Evolutionary conservation across 2,797 vertebrate species (phyloP), one percentile per base, ranked within the genome.

Genomic region (Rhynchotus rufescens): DNA sequence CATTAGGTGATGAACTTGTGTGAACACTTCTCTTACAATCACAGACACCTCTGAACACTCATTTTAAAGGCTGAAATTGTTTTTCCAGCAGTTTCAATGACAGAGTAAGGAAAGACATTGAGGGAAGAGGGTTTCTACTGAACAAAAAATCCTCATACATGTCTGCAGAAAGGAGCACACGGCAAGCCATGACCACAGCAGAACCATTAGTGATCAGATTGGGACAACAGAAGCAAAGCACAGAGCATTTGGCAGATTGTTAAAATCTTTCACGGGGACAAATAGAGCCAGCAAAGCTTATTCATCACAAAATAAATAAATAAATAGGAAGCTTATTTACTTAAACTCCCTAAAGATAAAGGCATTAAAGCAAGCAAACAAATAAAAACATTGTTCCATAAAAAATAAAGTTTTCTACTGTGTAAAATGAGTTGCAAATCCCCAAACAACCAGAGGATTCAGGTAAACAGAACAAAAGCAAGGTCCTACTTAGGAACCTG

Each of bases 391-490:
- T 16, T 42, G 36, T 32, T 72, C 30, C 62, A 34, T 52, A 25
- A 78, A 64, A 52, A 32, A 72, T 6, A 59, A 11, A 78, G 45
- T 65, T 88, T 77, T 89, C 20, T 34, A 22, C 30, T 49, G 49
- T 51, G 61, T 36, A 61, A 86, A 91, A 89, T 32, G 36, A 84
- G 38, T 49, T 84, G 36, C 66, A 94, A 94, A 92, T 85, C 81
- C 86, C 42, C 62, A 30, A 57, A 21, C 11, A 85, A 17, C 22
- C 60, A 38, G 61, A 51, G 52, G 54, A 91, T 84, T 74, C 89
- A 77, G 83, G 68, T 54, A 84, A 87, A 73, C 4, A 76, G 60
- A 81, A 81, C 30, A 77, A 77, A 61, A 89, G 57, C 22, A 56
- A 82, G 59, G 65, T 62, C 75, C 72, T 68, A 4, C 61, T 26